Base-by-base conservation (phyloP, 2,888 invertebrate species). In the Macaria liturata region DNA sequence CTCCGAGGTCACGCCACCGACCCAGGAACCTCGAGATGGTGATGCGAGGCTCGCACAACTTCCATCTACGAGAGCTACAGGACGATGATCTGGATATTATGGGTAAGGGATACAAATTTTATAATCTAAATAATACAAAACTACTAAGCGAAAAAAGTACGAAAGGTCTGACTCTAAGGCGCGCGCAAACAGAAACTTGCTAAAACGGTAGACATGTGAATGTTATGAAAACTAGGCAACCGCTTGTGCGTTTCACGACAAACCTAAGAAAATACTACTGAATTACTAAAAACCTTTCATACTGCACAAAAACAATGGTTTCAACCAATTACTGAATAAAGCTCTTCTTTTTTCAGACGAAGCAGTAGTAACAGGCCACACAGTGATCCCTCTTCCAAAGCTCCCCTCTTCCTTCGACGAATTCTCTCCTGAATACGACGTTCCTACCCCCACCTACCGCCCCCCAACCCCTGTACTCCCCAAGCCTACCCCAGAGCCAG, bases 11-110 rank as follows among this genome's bases (percentile, higher is more conserved):
- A 48, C 85, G 88, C 20, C 84, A 93, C 5, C 93, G 95, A 61
- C 94, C 95, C 0, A 91, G 96, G 50, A 95, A 95, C 77, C 84
- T 96, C 45, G 95, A 95, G 81, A 95, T 96, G 93, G 94, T 95
- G 40, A 94, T 96, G 84, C 93, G 93, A 44, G 95, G 95, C 47
- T 91, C 95, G 0, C 95, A 96, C 73, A 95, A 93, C 67, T 97
- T 96, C 83, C 96, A 96, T 67, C 94, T 96, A 3, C 87, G 95
- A 34, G 96, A 96, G 73, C 85, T 95, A 49, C 91, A 91, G 64
- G 83, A 83, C 59, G 79, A 83, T 30, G 92, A 92, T 62, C 75
- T 92, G 9, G 92, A 92, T 72, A 91, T 92, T 55, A 89, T 92
- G 91, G 92, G 92, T 92, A 60, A 69, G 76, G 50, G 5, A 37